Base-by-base conservation (phyloP, 2,113 vertebrate species). In the Trogon surrucura region DNA sequence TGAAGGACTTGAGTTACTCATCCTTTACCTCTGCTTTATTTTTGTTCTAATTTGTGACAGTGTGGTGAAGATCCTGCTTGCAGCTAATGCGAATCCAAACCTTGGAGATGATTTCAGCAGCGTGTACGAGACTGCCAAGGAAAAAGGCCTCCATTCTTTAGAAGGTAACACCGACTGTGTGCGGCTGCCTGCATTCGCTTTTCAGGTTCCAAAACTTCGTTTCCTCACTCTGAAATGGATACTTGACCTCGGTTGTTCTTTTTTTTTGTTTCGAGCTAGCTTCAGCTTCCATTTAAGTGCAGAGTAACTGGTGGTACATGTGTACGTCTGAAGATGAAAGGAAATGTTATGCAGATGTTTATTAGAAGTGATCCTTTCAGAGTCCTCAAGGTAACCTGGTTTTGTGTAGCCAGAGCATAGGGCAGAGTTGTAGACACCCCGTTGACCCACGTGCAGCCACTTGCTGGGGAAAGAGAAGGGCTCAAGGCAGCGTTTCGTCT, bases 31-130 rank as follows among this genome's bases (percentile, higher is more conserved):
- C 57, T 29, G 8, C 62, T 41, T 81, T n/a, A 9, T 14, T 41
- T 61, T 58, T 65, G 20, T 9, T 83, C 30, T 51, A 0, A 3
- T 73, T 65, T 27, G 2, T 60, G 7, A 22, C 97, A 99, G 99
- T 12, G 98, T 98, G 92, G 98, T 99, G 74, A 98, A 98, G 95
- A 95, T 98, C 64, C 98, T 99, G 58, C 98, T 99, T 1, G 98
- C 98, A 21, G 98, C 98, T 2, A 98, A 98, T 1, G 99, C 99
- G 2, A 99, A 99, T 82, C 99, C 98, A 26, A 99, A 99, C 92
- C 98, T 99, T 1, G 99, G 99, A 3, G 99, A 99, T 13, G 96
- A 99, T 67, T 99, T 99, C 97, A 99, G 98, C 97, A 99, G 98
- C 23, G 98, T 99, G 66, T 99, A 99, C 22, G 98, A 99, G 96